phyloP scores from a whole-genome alignment of 1,140 invertebrate genomes.

The Ceratitis capitata region DNA sequence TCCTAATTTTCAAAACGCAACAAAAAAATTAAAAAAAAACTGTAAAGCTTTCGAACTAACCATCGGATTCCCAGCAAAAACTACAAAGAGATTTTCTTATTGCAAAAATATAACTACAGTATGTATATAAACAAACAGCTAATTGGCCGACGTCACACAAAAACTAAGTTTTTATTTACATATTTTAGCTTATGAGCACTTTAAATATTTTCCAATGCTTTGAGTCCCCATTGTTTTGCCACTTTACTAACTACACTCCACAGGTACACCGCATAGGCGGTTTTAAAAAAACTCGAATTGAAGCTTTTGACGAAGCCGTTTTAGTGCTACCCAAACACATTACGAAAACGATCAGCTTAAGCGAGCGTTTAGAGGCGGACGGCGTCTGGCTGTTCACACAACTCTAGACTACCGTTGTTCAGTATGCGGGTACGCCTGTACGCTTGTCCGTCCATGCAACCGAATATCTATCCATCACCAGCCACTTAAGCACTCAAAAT shows the following conservation, averaged over 20 bases:
- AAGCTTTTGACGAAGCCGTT: not conserved
- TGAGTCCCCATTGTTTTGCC: not conserved
- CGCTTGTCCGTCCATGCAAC: not conserved
- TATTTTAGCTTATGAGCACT: not conserved
- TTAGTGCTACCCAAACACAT: slow-evolving; percentile 23
- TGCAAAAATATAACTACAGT: too few species aligned
- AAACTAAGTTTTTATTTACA: slow-evolving; percentile 24
- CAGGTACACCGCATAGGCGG: not conserved
- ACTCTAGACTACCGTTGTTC: not conserved
- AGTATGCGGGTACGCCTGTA: not conserved
- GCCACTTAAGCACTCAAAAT: not conserved
- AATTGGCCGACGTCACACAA: not conserved
- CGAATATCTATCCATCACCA: not conserved
- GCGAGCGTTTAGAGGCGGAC: not conserved
- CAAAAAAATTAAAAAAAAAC: too few species aligned
- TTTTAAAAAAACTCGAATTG: not conserved
- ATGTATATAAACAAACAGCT: not conserved
- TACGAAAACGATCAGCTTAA: not conserved
- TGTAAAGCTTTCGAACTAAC: too few species aligned
- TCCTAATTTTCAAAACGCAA: too few species aligned
- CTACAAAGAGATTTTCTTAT: too few species aligned
- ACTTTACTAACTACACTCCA: not conserved
- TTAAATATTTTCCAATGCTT: not conserved
- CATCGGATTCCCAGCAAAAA: too few species aligned
- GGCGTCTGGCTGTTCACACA: slow-evolving; percentile 13